These are phyloP conservation scores for Ceratina japonica DNA, from an alignment of 1,140 invertebrate genomes.

Conservation along the genomic window DNA sequence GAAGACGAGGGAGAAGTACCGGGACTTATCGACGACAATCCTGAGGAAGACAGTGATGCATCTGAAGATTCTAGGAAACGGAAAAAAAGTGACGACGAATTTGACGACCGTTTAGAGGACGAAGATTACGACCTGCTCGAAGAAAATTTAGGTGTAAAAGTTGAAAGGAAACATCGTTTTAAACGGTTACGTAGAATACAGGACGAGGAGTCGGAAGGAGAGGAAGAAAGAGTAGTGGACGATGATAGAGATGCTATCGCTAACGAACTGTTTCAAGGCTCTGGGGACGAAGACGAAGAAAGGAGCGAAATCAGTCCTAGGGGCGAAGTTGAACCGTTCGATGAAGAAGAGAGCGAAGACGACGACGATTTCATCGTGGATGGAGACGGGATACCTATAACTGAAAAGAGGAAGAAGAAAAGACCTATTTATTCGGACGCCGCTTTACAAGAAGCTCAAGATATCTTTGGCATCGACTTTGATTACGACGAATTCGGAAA, in stretches of 20 bases:
- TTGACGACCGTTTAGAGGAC: conserved; percentile 96
- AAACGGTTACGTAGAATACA: conserved; percentile 91
- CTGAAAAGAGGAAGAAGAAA: conserved; percentile 91
- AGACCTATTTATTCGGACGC: conserved; percentile 94
- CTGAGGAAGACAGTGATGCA: conserved; percentile 89
- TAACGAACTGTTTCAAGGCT: conserved; percentile 91
- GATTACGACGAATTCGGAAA: conserved; percentile 97
- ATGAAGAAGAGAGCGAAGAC: conserved; percentile 89
- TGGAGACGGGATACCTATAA: conserved; percentile 95
- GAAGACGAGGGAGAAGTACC: conserved; percentile 95
- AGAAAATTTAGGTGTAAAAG: conserved; percentile 98
- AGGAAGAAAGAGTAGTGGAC: conserved; percentile 85
- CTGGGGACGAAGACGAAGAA: conserved; percentile 91
- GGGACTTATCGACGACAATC: conserved; percentile 96
- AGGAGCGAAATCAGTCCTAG: conserved; percentile 84
- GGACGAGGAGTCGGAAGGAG: conserved; percentile 93
- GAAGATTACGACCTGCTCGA: conserved; percentile 99
- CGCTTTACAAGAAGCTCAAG: conserved; percentile 97
- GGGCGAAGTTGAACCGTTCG: conserved; percentile 84
- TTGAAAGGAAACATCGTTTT: conserved; percentile 92
- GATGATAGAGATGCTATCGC: conserved; percentile 92
- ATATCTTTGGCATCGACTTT: conserved; percentile 99
- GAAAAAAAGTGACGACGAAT: conserved; percentile 89
- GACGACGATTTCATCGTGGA: conserved; percentile 99
- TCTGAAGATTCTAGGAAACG: conserved; percentile 86